These are phyloP conservation scores for Yponomeuta sedellus DNA, from an alignment of 2,888 invertebrate species.

Conservation along the genomic window DNA sequence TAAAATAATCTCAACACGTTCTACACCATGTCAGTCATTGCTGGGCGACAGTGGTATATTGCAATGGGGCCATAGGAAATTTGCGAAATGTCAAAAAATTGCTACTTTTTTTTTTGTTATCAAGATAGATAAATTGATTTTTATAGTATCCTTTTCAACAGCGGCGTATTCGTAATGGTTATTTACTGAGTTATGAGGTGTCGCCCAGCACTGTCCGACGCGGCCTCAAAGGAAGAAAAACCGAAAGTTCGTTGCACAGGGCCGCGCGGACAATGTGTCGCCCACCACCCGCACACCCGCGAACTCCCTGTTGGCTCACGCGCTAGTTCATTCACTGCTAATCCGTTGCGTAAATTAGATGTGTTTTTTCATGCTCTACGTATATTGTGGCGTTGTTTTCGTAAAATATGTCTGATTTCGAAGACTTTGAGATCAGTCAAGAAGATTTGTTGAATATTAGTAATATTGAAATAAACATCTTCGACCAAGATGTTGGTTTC, in stretches of 20 bases:
- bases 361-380: background rate
- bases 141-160: too few species aligned
- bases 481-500: constrained; percentile 19
- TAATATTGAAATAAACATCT: constrained; percentile 19
- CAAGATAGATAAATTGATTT: background rate
- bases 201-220: background rate
- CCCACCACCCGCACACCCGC: constrained; percentile 14
- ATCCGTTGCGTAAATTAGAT: background rate
- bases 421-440: constrained; percentile 20
- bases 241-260: constrained; percentile 11
- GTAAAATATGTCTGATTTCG: constrained; percentile 14
- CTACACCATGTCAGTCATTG: background rate
- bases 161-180: background rate
- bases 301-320: background rate
- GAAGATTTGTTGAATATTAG: constrained; percentile 19
- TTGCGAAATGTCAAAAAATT: background rate
- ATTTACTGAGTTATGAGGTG: background rate
- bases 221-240: background rate
- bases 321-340: background rate
- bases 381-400: background rate
- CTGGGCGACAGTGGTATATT: background rate
- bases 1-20: constrained; percentile 1
- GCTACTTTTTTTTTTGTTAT: background rate
- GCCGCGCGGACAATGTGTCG: constrained; percentile 12
- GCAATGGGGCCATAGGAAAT: background rate